Evolutionary conservation across 2,797 vertebrate genomes (phyloP).

Genomic region (Enteromius fasciolatus): DNA sequence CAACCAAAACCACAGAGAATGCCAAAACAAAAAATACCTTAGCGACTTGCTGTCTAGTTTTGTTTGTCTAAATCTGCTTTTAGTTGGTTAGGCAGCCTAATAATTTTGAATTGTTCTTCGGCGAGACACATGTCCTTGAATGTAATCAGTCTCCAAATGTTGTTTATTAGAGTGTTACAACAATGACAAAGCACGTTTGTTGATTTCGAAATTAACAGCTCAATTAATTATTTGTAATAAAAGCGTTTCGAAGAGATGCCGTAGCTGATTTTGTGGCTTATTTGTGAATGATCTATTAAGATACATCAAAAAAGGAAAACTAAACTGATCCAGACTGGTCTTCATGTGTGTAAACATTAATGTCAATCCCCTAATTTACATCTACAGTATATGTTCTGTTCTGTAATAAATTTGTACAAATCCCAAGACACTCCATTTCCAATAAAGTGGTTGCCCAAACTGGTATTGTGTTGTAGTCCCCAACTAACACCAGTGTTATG

Average conservation of each 20-base stretch:
- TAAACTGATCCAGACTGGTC: background rate
- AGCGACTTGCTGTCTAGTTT: conserved; percentile 1
- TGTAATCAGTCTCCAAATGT: conserved; percentile 13
- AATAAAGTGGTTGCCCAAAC: conserved; percentile 76
- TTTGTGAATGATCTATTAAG: background rate
- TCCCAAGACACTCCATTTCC: conserved; percentile 69
- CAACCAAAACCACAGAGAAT: background rate
- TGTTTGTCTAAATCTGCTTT: conserved; percentile 24
- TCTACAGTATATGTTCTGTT: conserved; percentile 5
- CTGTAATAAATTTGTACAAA: background rate
- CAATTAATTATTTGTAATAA: conserved; percentile 32
- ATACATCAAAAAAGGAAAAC: background rate
- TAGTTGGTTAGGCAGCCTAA: conserved; percentile 29
- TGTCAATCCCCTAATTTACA: background rate
- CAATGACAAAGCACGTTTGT: conserved; percentile 23
- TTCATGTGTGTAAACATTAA: background rate
- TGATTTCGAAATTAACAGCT: conserved; percentile 13
- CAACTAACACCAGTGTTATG: conserved; percentile 47
- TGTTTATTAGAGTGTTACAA: conserved; percentile 26
- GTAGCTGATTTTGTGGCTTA: background rate
- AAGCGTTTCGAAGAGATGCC: background rate
- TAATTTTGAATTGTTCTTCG: conserved; percentile 3
- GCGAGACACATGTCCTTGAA: background rate
- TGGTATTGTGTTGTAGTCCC: conserved; percentile 58
- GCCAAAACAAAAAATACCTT: background rate